Evolutionary conservation across 2,888 invertebrate genomes (phyloP).

Genomic region (Apocheima hispidaria): DNA sequence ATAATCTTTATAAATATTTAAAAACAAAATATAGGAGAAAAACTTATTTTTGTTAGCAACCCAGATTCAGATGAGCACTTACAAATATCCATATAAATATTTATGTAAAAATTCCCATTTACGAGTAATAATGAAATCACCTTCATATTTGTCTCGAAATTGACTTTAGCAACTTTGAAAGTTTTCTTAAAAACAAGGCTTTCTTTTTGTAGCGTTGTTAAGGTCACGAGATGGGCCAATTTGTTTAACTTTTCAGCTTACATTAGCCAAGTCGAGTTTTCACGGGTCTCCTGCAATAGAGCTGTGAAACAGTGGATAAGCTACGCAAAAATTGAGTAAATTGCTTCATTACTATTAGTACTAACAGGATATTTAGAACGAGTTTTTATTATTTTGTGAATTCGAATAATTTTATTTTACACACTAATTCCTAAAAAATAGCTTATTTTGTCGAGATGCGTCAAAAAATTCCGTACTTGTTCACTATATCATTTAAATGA

Average conservation of each 20-base stretch:
- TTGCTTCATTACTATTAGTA: background rate
- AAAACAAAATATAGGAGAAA: too few relatives aligned
- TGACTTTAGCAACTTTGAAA: slow-evolving; percentile 30
- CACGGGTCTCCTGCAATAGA: slow-evolving; percentile 52
- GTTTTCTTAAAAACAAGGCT: slow-evolving; percentile 32
- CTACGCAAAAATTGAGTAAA: background rate
- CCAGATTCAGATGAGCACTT: background rate
- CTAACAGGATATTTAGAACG: background rate
- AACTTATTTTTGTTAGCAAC: background rate
- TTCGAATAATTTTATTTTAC: too few relatives aligned
- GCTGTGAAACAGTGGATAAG: slow-evolving; percentile 1
- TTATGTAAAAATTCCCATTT: slow-evolving; percentile 2
- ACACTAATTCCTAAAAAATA: too few relatives aligned
- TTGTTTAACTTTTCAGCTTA: slow-evolving; percentile 79
- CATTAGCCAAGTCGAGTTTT: slow-evolving; percentile 75
- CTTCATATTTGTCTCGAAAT: slow-evolving; percentile 29
- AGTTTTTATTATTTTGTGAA: background rate
- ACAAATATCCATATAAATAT: background rate
- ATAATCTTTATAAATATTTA: too few relatives aligned
- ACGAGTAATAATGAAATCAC: slow-evolving; percentile 13
- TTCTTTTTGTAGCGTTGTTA: slow-evolving; percentile 41
- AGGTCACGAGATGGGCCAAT: slow-evolving; percentile 61
- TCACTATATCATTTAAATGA: too few relatives aligned
- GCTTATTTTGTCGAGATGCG: too few relatives aligned
- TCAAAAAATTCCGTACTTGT: too few relatives aligned